Evolutionary conservation across 2,888 invertebrate species (phyloP), one percentile per base, ranked within the genome.

Genomic region (Eupsilia transversa): DNA sequence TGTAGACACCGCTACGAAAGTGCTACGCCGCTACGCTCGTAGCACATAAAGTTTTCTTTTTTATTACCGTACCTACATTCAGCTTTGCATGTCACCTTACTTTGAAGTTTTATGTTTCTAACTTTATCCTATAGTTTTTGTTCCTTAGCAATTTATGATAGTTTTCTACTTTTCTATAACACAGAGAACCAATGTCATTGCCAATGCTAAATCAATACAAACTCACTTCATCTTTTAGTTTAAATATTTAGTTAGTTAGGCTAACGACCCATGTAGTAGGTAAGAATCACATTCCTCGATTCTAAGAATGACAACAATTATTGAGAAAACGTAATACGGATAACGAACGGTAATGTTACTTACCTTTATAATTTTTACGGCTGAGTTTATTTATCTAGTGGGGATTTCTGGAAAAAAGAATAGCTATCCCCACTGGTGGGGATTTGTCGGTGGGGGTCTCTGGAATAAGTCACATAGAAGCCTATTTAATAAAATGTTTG

Each of bases 31-130:
- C 72, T 75, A 68, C 72, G 71, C 17, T 64, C 69, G 74, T 76
- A 72, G 75, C 63, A 33, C 52, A 66, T 74, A 77, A 80, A 80
- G 66, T 83, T 87, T 79, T 79, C 33, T 75, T 77, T 79, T 84
- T 69, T 66, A 76, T 69, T 68, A 75, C 33, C 46, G 57, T 77
- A 66, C 61, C 33, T 54, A 41, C n/a, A 35, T 66, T 80, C 33
- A 56, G 49, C 68, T 68, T 68, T 46, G 59, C 72, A 63, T 75
- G 74, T 75, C 52, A 17, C 49, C 20, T 82, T 72, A 67, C 43
- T 84, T 78, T 52, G 49, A 43, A 52, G 27, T 74, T 79, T 72
- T 79, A 68, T 64, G 67, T 71, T 60, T 69, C 56, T 56, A 65
- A 65, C 43, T 76, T 70, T 60, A 14, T 49, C 49, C 10, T 52